These are phyloP conservation scores for Pseudomyrmex sp. DNA, from an alignment of 1,140 invertebrate species.

Conservation along the genomic window DNA sequence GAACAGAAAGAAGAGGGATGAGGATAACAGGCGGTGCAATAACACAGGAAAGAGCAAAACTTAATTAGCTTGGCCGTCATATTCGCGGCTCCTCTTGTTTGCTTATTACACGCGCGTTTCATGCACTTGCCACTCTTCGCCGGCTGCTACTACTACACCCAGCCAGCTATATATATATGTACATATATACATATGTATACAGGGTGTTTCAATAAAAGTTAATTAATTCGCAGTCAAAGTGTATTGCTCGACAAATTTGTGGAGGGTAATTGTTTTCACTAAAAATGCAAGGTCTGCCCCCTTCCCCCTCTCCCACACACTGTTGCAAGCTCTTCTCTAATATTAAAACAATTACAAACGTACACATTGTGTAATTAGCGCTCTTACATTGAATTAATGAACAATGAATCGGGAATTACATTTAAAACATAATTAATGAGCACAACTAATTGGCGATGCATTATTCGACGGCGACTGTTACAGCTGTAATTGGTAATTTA, in stretches of 20 bases:
- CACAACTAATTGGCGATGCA: constrained; percentile 1
- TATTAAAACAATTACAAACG: neutral
- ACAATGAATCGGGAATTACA: neutral
- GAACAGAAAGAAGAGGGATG: constrained; percentile 16
- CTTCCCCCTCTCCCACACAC: too few relatives aligned
- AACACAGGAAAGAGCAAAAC: constrained; percentile 68
- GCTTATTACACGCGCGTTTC: constrained; percentile 63
- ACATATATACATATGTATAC: too few relatives aligned
- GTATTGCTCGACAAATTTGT: neutral
- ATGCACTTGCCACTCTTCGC: constrained; percentile 40
- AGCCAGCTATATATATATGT: neutral
- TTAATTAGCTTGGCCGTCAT: constrained; percentile 65
- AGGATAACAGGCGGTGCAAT: constrained; percentile 40
- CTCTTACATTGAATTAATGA: neutral
- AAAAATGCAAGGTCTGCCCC: too few relatives aligned
- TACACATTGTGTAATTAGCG: constrained; percentile 2
- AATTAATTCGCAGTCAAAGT: neutral
- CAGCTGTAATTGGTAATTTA: constrained; percentile 28
- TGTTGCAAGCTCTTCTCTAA: neutral
- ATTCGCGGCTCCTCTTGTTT: constrained; percentile 61
- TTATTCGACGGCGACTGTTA: neutral
- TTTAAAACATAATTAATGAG: constrained; percentile 22
- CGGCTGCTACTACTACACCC: neutral
- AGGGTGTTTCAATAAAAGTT: neutral
- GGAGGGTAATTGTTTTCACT: neutral